Conservation (phyloP, 1,140 invertebrate genomes). For the Temnothorax nylanderi region DNA sequence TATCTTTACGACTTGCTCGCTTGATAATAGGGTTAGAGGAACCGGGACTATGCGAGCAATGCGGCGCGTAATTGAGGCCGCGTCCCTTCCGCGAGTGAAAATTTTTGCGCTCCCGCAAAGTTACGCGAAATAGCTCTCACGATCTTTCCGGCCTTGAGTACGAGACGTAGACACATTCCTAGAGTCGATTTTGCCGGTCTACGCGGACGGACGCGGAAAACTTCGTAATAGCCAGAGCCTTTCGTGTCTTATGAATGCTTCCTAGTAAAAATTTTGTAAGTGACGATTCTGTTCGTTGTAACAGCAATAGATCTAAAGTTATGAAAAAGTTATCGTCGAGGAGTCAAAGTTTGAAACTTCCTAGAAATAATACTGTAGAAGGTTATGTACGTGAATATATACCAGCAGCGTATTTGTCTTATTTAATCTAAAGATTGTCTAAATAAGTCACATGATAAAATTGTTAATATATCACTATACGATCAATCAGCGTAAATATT, state of each 20-base stretch:
- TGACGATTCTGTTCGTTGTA: not conserved
- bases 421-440: not conserved
- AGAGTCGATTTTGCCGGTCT: constrained; percentile 46
- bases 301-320: constrained; percentile 17
- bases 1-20: constrained; percentile 60
- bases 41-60: constrained; percentile 43
- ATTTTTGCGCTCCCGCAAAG: constrained; percentile 26
- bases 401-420: not conserved
- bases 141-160: constrained; percentile 46
- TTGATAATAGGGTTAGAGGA: constrained; percentile 52
- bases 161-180: constrained; percentile 32
- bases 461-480: not conserved
- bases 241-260: constrained; percentile 33
- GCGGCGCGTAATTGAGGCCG: not conserved
- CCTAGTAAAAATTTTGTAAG: constrained; percentile 16
- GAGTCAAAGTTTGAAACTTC: not conserved
- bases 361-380: not conserved
- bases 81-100: constrained; percentile 27
- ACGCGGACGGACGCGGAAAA: not conserved
- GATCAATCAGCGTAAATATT: not conserved
- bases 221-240: not conserved
- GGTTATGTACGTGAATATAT: not conserved
- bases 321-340: not conserved
- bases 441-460: not conserved
- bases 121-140: constrained; percentile 35